Conservation (phyloP, 2,888 invertebrate species). For the Eretmocerus hayati region DNA sequence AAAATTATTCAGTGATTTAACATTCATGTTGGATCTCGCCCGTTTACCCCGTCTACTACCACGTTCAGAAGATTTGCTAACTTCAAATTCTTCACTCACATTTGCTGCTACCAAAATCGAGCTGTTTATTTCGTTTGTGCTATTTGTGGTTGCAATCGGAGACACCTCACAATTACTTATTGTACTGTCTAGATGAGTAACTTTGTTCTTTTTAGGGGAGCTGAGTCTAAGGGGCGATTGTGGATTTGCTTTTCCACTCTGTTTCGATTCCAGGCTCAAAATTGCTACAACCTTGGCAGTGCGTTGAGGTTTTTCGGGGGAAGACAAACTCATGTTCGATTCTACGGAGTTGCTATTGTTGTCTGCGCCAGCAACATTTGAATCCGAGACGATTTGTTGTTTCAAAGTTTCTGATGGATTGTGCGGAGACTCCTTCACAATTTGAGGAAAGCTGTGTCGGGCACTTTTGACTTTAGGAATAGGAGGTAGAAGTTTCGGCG, state of each 20-base stretch:
- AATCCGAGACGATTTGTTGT: background rate
- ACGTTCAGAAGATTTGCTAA: background rate
- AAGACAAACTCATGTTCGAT: background rate
- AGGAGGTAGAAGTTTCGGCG: background rate
- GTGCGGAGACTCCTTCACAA: background rate
- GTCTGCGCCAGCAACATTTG: constrained; percentile 16
- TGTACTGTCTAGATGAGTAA: background rate
- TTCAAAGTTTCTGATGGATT: background rate
- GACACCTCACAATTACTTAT: constrained; percentile 3
- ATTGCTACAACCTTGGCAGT: constrained; percentile 43
- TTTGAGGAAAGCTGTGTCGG: too few species aligned
- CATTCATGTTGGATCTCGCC: constrained; percentile 20
- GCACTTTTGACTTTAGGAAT: constrained; percentile 4
- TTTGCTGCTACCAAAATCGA: constrained; percentile 20
- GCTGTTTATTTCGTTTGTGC: background rate
- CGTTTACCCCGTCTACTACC: constrained; percentile 24
- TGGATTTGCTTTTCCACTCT: constrained; percentile 7
- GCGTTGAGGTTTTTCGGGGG: constrained; percentile 37
- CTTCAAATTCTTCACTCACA: constrained; percentile 31
- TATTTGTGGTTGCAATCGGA: background rate
- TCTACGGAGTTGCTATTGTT: constrained; percentile 29
- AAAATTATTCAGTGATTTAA: constrained; percentile 18
- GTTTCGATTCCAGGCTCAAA: constrained; percentile 35
- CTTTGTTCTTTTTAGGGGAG: constrained; percentile 2
- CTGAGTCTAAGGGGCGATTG: background rate